Percentiles rank a stretch among this genome's conserved stretches.
Evolutionary conservation across 1,140 invertebrate genomes (phyloP).

Genomic region (Listronotus bonariensis): DNA sequence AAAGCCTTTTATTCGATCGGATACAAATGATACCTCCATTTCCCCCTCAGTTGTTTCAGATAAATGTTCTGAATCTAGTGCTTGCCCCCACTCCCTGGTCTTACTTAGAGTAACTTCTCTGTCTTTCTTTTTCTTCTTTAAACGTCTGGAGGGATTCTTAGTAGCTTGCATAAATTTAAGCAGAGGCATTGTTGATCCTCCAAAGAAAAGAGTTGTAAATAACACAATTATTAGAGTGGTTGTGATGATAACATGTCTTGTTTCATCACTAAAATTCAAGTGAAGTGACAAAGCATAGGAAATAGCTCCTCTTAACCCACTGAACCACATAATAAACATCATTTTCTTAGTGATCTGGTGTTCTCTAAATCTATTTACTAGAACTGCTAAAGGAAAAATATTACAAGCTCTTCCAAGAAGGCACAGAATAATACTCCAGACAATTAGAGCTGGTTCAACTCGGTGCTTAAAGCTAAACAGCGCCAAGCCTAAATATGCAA

Average conservation of each 20-base stretch:
- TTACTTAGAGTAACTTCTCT: constrained; percentile 93
- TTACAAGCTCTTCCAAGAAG: constrained; percentile 93
- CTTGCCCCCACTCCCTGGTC: constrained; percentile 96
- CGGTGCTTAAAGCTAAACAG: constrained; percentile 94
- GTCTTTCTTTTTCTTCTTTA: constrained; percentile 68
- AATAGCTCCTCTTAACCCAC: constrained; percentile 94
- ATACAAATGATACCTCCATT: constrained; percentile 74
- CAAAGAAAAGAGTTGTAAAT: constrained; percentile 91
- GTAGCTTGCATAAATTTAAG: constrained; percentile 79
- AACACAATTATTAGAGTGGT: constrained; percentile 96
- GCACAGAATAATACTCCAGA: constrained; percentile 93
- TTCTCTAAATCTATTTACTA: constrained; percentile 95
- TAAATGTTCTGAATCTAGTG: constrained; percentile 92
- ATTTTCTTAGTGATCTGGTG: constrained; percentile 98
- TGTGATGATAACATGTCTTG: constrained; percentile 93
- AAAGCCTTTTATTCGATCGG: constrained; percentile 79
- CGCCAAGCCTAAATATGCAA: constrained; percentile 97
- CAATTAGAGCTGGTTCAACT: constrained; percentile 79
- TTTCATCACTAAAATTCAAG: constrained; percentile 92
- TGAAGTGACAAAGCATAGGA: constrained; percentile 97
- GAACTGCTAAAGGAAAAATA: constrained; percentile 92
- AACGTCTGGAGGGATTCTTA: constrained; percentile 57
- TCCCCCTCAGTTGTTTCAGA: constrained; percentile 96
- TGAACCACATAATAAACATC: constrained; percentile 99
- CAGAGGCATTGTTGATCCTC: constrained; percentile 95